Evolutionary conservation across 2,888 invertebrate genomes (phyloP).

Genomic region (Ennomos erosarius): DNA sequence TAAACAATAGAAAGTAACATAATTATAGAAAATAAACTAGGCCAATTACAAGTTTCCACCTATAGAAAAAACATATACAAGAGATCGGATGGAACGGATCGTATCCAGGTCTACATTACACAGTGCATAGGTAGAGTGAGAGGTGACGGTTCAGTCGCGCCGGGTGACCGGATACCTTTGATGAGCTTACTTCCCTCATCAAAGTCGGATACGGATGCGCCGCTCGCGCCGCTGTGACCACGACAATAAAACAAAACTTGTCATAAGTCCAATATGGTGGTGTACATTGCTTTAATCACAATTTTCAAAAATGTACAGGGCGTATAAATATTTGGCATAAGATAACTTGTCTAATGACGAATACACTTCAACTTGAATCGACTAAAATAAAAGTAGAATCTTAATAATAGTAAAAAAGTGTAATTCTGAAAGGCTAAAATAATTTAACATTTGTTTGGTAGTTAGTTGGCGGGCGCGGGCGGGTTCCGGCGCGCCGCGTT

Average conservation of each 20-base stretch:
- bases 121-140: no score
- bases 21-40: no score
- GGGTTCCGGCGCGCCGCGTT: neutral
- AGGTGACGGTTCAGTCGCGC: no score
- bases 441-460: slow-evolving; percentile 63
- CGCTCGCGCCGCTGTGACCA: no score
- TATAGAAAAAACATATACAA: no score
- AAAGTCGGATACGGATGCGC: no score
- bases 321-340: slow-evolving; percentile 78
- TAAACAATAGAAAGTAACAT: no score
- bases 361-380: slow-evolving; percentile 57
- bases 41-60: no score
- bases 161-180: no score
- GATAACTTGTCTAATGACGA: slow-evolving; percentile 62
- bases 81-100: no score
- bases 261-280: slow-evolving; percentile 53
- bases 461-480: slow-evolving; percentile 29
- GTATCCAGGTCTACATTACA: no score
- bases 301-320: slow-evolving; percentile 66
- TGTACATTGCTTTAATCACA: slow-evolving; percentile 68
- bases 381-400: slow-evolving; percentile 69
- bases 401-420: slow-evolving; percentile 68
- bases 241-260: slow-evolving; percentile 37
- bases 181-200: no score
- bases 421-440: slow-evolving; percentile 69